These are phyloP conservation scores for Buceros bicornis DNA, from an alignment of 2,797 vertebrate genomes.

Conservation along the genomic window DNA sequence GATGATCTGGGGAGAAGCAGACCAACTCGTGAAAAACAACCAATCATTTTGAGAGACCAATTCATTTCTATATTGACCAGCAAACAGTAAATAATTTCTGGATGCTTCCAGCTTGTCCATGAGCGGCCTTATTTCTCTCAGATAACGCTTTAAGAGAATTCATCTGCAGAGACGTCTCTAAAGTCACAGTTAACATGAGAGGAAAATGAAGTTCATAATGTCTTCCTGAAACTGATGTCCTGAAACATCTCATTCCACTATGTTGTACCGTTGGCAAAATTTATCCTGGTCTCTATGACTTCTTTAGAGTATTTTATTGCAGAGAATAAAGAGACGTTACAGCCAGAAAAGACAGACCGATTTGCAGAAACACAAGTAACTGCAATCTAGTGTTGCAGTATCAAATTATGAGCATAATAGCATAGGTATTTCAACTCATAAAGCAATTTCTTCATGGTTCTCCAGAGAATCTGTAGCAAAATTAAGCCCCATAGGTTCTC, in stretches of 20 bases:
- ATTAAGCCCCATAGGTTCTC: conserved; percentile 2
- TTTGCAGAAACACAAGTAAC: conserved; percentile 1
- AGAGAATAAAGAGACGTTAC: background rate
- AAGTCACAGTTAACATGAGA: background rate
- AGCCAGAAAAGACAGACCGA: background rate
- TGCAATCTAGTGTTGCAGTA: background rate
- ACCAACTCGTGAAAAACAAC: background rate
- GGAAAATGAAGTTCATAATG: background rate
- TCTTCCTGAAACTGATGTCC: background rate
- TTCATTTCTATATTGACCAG: background rate
- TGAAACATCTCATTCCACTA: background rate
- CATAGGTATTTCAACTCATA: conserved; percentile 27
- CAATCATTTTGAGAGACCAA: background rate
- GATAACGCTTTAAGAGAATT: background rate
- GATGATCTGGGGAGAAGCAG: background rate
- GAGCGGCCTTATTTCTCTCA: background rate
- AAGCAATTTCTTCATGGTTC: conserved; percentile 27
- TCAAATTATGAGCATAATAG: conserved; percentile 16
- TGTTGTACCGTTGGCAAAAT: background rate
- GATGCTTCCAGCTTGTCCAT: background rate
- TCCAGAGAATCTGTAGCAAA: conserved; percentile 30
- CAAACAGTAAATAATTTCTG: background rate
- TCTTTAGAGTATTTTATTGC: background rate
- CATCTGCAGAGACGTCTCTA: background rate
- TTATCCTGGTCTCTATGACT: background rate